These are phyloP conservation scores for Cavia aperea DNA, from an alignment of 2,113 vertebrate species.

Conservation along the genomic window DNA sequence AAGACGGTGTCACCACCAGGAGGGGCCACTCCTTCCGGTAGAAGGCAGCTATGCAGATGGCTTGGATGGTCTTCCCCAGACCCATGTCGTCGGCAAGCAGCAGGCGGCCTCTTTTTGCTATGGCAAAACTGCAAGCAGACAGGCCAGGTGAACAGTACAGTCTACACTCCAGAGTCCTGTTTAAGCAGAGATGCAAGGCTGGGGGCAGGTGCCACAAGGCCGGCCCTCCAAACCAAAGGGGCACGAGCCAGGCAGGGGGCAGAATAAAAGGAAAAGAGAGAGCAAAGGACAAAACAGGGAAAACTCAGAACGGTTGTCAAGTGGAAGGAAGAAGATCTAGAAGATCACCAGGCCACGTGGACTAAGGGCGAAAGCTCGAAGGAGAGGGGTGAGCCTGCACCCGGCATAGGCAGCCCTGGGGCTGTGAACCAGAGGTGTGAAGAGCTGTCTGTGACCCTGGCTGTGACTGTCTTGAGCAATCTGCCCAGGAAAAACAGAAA, in stretches of 20 bases:
- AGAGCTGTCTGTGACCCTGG: not conserved
- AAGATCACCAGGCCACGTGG: not conserved
- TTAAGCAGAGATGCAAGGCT: fast-evolving
- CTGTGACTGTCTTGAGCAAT: fast-evolving
- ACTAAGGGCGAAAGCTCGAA: not conserved
- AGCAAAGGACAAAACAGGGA: not conserved
- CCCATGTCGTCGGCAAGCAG: conserved; percentile 98
- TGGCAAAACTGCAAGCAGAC: conserved; percentile 82
- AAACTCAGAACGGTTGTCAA: not conserved
- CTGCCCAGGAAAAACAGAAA: not conserved
- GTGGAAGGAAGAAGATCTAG: not conserved
- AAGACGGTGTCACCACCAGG: conserved; percentile 91
- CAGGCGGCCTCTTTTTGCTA: conserved; percentile 88
- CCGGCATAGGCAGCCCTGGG: not conserved
- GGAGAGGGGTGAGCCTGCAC: not conserved
- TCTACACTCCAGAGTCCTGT: fast-evolving
- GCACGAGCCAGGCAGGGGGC: not conserved
- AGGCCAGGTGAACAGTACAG: not conserved
- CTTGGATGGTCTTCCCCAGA: conserved; percentile 96
- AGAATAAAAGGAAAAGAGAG: not conserved
- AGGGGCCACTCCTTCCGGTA: conserved; percentile 94
- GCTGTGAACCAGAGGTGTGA: fast-evolving
- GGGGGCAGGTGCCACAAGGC: fast-evolving
- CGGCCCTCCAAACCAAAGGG: not conserved
- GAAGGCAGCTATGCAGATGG: conserved; percentile 94